Conservation (phyloP, 2,113 vertebrate species). For the Mirza zaza region DNA sequence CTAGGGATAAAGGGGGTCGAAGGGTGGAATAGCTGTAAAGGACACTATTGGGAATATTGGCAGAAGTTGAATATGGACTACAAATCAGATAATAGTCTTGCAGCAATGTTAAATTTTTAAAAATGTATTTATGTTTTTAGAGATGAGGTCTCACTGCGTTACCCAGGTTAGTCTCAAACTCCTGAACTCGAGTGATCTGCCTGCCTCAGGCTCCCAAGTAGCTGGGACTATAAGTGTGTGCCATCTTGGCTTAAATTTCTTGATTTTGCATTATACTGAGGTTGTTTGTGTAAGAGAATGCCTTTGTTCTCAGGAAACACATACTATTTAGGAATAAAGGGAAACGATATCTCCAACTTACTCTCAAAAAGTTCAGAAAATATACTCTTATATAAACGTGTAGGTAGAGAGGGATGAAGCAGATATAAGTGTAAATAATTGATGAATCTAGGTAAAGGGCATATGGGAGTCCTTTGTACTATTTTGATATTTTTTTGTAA, state of each 20-base stretch:
- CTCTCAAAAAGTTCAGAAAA: background rate
- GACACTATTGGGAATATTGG: background rate
- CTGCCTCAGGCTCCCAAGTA: no score
- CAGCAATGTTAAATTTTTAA: background rate
- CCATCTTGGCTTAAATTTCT: background rate
- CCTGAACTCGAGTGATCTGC: no score
- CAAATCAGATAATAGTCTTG: background rate
- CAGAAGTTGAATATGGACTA: background rate
- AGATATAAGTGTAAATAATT: background rate
- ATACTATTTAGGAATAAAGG: background rate
- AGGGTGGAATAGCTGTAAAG: background rate
- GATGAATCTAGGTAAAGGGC: background rate
- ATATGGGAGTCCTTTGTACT: background rate
- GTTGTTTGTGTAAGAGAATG: constrained; percentile 31
- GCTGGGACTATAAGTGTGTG: no score
- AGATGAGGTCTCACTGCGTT: no score
- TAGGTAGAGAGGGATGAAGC: background rate
- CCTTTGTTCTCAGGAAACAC: constrained; percentile 8
- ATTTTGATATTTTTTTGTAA: background rate
- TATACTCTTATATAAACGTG: background rate
- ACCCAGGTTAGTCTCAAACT: no score
- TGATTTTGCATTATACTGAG: constrained; percentile 21
- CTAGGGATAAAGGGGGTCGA: background rate
- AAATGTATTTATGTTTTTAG: no score
- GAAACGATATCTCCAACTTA: background rate